Evolutionary conservation across 2,113 vertebrate genomes (phyloP), one percentile per base, ranked within the genome.

Genomic region (Alethe diademata): DNA sequence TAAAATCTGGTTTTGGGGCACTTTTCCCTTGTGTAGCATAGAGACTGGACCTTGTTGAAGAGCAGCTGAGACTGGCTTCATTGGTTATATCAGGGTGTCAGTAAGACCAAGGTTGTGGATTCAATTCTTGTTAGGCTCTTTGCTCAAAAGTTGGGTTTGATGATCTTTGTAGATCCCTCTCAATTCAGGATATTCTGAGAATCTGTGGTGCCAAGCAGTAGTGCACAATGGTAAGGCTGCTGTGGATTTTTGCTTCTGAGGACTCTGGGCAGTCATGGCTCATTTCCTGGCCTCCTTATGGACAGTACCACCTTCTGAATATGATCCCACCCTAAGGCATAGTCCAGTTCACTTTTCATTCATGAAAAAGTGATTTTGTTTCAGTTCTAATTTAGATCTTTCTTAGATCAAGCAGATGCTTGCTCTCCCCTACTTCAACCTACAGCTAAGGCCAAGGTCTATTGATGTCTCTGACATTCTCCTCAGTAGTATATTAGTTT

Each of bases 161-260:
- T 57, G n/a, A 40, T 48, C 4, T 8, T 40, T 50, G 24, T 28
- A 58, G 9, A 5, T 18, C 3, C 24, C 11, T 58, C 67, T 42
- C 43, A 60, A 0, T 6, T 40, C 19, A 14, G 23, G 53, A 22
- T 40, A 28, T 50, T 69, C 24, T 40, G 43, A 23, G 35, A 42
- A n/a, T 58, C 24, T 58, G 53, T 40, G 29, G 15, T 3, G 1
- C 20, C 22, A 18, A 7, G 29, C 15, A n/a, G 40, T 0, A 1
- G 11, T 26, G 26, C 3, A 1, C 6, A 4, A 11, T 62, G 47
- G 36, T 24, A 81, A 70, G 9, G 9, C 2, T 2, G 11, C 12
- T 54, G 14, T 10, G 11, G 20, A 16, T 2, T 75, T 87, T 58
- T 79, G 7, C 11, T 62, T 45, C 29, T 45, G 9, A n/a, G 26